Evolutionary conservation across 2,888 invertebrate genomes (phyloP).

Genomic region (Temnothorax unifasciatus): DNA sequence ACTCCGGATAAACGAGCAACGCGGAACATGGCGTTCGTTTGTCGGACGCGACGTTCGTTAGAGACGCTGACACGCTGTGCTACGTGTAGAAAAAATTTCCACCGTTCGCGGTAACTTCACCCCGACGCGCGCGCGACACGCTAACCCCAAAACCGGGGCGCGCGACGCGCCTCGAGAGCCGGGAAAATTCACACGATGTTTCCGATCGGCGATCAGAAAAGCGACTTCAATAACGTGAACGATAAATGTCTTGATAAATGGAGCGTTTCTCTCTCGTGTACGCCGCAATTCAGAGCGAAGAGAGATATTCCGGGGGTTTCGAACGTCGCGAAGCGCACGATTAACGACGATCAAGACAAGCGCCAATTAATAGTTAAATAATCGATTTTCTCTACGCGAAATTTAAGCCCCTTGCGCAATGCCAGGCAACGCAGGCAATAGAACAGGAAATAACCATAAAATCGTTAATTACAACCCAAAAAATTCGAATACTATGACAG

Average conservation of each 20-base stretch:
- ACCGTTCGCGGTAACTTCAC: not conserved
- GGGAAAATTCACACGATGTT: not conserved
- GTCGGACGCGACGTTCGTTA: not conserved
- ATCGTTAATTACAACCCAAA: too few species aligned
- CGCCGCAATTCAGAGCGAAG: not conserved
- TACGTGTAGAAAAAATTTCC: too few species aligned
- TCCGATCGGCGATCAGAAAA: not conserved
- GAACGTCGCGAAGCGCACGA: not conserved
- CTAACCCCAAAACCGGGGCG: not conserved
- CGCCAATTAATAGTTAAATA: not conserved
- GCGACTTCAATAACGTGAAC: not conserved
- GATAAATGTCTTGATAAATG: conserved; percentile 10
- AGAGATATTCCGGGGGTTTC: not conserved
- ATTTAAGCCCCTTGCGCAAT: too few species aligned
- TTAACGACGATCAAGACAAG: not conserved
- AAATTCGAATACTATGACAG: too few species aligned
- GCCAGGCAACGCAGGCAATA: too few species aligned
- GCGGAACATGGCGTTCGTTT: not conserved
- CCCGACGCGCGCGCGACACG: too few species aligned
- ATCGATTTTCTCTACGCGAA: not conserved
- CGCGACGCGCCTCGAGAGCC: not conserved
- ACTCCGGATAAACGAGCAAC: not conserved
- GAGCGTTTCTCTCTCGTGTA: not conserved
- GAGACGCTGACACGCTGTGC: not conserved
- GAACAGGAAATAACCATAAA: too few species aligned